Percentiles rank a stretch among this genome's conserved stretches.
Evolutionary conservation across 2,113 vertebrate genomes (phyloP).

Genomic region (Aepyceros melampus): DNA sequence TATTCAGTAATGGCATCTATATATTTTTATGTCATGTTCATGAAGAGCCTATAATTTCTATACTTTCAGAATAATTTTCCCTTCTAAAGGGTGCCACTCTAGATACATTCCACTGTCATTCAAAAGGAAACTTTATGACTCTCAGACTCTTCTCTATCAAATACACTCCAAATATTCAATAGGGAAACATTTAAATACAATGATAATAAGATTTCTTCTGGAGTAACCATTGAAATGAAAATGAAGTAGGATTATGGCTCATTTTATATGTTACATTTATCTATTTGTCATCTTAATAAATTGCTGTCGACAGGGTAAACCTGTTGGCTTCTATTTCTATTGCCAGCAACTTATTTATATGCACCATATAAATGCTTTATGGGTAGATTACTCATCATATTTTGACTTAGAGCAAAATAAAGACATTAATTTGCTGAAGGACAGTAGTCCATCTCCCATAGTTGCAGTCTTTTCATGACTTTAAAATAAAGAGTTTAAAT

Average conservation of each 20-base stretch:
- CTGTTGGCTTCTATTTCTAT: constrained; percentile 28
- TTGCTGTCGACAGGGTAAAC: constrained; percentile 12
- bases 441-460: neutral
- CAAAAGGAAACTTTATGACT: neutral
- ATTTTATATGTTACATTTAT: constrained; percentile 17
- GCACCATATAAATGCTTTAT: constrained; percentile 51
- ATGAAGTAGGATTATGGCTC: neutral
- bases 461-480: neutral
- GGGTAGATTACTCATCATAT: neutral
- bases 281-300: constrained; percentile 44
- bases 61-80: constrained; percentile 17
- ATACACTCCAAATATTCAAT: constrained; percentile 2
- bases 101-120: neutral
- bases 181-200: neutral
- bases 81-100: neutral
- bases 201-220: neutral
- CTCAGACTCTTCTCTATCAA: neutral
- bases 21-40: neutral
- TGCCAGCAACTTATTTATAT: constrained; percentile 36
- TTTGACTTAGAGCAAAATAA: constrained; percentile 47
- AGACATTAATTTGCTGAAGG: neutral
- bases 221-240: constrained; percentile 8
- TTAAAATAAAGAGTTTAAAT: constrained; percentile 22
- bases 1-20: neutral
- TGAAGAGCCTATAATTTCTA: neutral